Evolutionary conservation across 2,797 vertebrate species (phyloP).

Genomic region (Pitangus sulphuratus): DNA sequence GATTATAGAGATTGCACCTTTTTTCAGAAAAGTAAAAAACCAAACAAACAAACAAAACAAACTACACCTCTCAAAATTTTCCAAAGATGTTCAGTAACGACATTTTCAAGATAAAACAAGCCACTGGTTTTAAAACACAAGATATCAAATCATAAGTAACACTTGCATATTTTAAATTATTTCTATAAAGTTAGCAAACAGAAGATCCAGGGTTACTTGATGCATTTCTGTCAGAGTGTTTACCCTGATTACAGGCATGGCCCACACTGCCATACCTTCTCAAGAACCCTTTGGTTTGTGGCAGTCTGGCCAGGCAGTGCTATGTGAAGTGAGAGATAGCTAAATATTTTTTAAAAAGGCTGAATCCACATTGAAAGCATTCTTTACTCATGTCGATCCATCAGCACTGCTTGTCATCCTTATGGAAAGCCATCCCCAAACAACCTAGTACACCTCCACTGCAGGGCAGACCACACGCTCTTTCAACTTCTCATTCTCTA

Average conservation of each 20-base stretch:
- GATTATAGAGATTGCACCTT: background rate
- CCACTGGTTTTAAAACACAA: background rate
- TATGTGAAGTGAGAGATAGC: accelerated
- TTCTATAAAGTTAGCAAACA: background rate
- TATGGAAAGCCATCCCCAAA: background rate
- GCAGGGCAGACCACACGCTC: accelerated
- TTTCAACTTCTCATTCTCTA: background rate
- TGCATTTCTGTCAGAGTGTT: background rate
- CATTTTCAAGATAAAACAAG: background rate
- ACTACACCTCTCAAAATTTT: background rate
- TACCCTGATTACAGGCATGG: accelerated
- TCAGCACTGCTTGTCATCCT: background rate
- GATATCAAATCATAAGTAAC: background rate
- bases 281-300: accelerated
- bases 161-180: background rate
- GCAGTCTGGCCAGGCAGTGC: background rate
- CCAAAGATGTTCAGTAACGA: background rate
- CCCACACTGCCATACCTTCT: no score
- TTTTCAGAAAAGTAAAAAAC: background rate
- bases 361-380: background rate
- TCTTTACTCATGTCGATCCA: background rate
- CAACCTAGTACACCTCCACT: accelerated
- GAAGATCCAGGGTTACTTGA: no score
- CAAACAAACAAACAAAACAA: background rate
- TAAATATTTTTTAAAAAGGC: background rate